Percentiles rank a stretch among this genome's conserved stretches.
These are phyloP conservation scores for Pterocles burchelli DNA, from an alignment of 2,113 vertebrate species.

Conservation along the genomic window DNA sequence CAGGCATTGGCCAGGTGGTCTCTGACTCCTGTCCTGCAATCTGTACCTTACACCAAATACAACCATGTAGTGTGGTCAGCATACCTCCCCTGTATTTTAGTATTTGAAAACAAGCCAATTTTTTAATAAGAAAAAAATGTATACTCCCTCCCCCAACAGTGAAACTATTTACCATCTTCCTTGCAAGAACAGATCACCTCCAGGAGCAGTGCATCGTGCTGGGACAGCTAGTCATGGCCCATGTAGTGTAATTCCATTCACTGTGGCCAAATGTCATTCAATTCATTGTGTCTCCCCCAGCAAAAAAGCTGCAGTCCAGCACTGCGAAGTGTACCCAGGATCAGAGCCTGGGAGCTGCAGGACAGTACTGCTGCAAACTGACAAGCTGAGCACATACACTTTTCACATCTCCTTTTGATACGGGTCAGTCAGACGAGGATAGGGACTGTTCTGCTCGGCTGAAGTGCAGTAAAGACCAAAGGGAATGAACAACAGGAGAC, in stretches of 20 bases:
- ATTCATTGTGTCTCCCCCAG: neutral
- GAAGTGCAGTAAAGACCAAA: neutral
- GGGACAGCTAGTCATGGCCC: neutral
- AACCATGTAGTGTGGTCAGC: neutral
- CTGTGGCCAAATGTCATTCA: neutral
- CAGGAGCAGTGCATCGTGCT: neutral
- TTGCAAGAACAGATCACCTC: neutral
- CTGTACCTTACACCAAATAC: neutral
- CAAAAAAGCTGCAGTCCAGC: neutral
- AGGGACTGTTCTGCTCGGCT: neutral
- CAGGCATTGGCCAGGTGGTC: neutral
- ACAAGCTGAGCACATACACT: neutral
- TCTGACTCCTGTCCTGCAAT: neutral
- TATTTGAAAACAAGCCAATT: neutral
- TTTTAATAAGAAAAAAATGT: neutral
- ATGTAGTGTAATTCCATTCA: too few species aligned
- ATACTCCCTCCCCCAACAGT: neutral
- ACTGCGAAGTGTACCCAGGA: neutral
- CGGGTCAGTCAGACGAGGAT: neutral
- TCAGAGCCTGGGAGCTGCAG: neutral
- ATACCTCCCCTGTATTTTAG: fast-evolving
- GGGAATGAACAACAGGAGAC: conserved; percentile 16
- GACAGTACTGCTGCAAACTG: neutral
- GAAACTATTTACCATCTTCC: neutral
- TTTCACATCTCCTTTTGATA: neutral